Conservation (phyloP, 2,113 vertebrate genomes). For the Ahaetulla prasina region DNA sequence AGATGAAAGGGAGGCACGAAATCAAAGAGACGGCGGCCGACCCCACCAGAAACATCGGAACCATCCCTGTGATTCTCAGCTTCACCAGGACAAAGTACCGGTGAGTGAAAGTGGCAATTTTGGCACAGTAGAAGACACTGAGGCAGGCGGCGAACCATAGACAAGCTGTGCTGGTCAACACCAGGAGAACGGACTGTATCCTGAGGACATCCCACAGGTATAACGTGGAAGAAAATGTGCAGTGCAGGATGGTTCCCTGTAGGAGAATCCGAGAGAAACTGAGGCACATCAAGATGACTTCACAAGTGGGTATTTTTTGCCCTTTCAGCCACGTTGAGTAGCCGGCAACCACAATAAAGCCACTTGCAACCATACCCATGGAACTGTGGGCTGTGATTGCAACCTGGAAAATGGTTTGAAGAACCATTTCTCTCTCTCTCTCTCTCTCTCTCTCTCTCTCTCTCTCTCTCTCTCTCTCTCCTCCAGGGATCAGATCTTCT, state of each 20-base stretch:
- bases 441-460: no score
- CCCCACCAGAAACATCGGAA: slow-evolving; percentile 21
- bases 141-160: slow-evolving; percentile 51
- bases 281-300: slow-evolving; percentile 29
- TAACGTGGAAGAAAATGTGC: neutral
- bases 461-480: no score
- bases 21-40: slow-evolving; percentile 16
- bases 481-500: neutral
- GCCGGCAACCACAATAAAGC: slow-evolving; percentile 34
- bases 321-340: slow-evolving; percentile 12
- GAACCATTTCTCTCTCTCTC: no score
- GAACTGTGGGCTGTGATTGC: neutral
- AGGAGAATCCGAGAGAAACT: slow-evolving; percentile 25
- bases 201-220: neutral
- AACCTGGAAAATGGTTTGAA: neutral
- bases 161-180: slow-evolving; percentile 27
- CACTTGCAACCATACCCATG: slow-evolving; percentile 29
- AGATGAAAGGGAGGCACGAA: slow-evolving; percentile 13
- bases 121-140: slow-evolving; percentile 43
- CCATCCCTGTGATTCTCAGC: neutral
- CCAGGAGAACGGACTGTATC: neutral
- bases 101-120: slow-evolving; percentile 45
- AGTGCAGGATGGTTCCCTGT: slow-evolving; percentile 21
- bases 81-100: slow-evolving; percentile 41
- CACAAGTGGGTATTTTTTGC: neutral